phyloP scores from a whole-genome alignment of 2,888 invertebrate genomes.

The Endomychus coccineus region DNA sequence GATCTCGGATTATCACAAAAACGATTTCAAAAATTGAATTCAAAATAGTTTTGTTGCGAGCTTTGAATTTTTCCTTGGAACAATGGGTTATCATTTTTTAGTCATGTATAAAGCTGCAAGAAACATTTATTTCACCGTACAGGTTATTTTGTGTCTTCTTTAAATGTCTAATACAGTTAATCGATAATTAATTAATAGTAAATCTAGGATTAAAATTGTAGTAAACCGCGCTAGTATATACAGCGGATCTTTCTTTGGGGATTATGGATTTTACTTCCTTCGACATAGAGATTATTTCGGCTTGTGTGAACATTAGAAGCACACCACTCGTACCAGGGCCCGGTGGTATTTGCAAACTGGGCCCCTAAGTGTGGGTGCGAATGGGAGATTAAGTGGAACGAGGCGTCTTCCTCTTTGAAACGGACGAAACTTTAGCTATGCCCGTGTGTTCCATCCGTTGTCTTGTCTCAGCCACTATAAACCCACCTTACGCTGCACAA shows the following conservation, averaged over 20 bases:
- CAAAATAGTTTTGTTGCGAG: too few relatives aligned
- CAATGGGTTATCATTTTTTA: too few relatives aligned
- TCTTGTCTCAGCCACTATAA: slow-evolving; percentile 14
- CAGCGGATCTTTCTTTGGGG: slow-evolving; percentile 18
- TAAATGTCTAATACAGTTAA: too few relatives aligned
- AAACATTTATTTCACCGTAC: too few relatives aligned
- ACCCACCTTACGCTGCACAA: slow-evolving; percentile 17
- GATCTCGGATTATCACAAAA: too few relatives aligned
- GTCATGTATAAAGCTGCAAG: too few relatives aligned
- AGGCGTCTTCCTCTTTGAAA: slow-evolving; percentile 15
- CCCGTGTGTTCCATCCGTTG: slow-evolving; percentile 11
- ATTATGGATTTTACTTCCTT: slow-evolving; percentile 37
- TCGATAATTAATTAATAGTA: slow-evolving; percentile 4
- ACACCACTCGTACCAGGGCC: slow-evolving; percentile 22
- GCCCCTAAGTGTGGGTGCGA: slow-evolving; percentile 6
- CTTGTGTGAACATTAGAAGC: too few relatives aligned
- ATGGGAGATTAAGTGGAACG: slow-evolving; percentile 4
- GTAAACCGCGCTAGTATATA: neutral
- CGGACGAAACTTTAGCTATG: slow-evolving; percentile 19
- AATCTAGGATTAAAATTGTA: neutral
- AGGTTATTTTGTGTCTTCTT: too few relatives aligned
- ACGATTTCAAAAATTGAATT: too few relatives aligned
- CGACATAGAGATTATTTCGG: slow-evolving; percentile 36
- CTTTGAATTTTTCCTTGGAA: too few relatives aligned
- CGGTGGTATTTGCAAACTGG: slow-evolving; percentile 22